A percentile compares a stretch with the other conserved stretches of the same genome.
phyloP scores from a whole-genome alignment of 2,113 vertebrate genomes.

The Aldabrachelys gigantea region DNA sequence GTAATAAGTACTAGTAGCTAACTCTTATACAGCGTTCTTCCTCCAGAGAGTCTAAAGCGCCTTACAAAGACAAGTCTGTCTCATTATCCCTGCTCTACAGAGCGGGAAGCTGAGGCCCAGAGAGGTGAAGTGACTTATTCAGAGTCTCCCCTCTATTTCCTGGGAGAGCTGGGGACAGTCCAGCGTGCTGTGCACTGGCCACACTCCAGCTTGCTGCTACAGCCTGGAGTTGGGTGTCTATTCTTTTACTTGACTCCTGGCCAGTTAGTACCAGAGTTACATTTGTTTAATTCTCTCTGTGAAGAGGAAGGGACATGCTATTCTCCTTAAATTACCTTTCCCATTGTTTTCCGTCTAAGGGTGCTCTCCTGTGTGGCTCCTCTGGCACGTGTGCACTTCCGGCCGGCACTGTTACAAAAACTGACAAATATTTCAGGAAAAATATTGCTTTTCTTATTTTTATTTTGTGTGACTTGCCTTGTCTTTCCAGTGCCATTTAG shows the following conservation, averaged over 20 bases:
- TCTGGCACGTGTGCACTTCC: not conserved
- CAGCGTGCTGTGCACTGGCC: not conserved
- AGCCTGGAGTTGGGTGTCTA: not conserved
- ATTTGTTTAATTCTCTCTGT: not conserved
- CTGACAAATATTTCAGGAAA: slow-evolving; percentile 37
- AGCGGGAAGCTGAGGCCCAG: slow-evolving; percentile 14
- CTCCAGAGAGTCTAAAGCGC: not conserved
- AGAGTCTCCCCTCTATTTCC: not conserved
- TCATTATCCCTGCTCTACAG: slow-evolving; percentile 7
- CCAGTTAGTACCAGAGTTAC: not conserved
- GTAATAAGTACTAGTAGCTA: not conserved
- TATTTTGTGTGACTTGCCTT: slow-evolving; percentile 59
- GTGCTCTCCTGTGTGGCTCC: not conserved
- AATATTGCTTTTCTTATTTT: slow-evolving; percentile 50
- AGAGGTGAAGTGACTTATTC: not conserved
- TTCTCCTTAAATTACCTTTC: not conserved
- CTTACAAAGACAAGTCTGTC: slow-evolving; percentile 46
- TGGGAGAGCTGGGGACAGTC: not conserved
- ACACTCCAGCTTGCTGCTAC: not conserved
- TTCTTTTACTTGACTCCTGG: not conserved
- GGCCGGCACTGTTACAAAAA: slow-evolving; percentile 7
- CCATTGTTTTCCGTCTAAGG: not conserved
- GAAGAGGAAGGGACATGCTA: not conserved
- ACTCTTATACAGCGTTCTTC: slow-evolving; percentile 1
- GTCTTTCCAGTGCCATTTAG: slow-evolving; percentile 63